Conservation (phyloP, 1,140 invertebrate genomes). For the Galleria mellonella region DNA sequence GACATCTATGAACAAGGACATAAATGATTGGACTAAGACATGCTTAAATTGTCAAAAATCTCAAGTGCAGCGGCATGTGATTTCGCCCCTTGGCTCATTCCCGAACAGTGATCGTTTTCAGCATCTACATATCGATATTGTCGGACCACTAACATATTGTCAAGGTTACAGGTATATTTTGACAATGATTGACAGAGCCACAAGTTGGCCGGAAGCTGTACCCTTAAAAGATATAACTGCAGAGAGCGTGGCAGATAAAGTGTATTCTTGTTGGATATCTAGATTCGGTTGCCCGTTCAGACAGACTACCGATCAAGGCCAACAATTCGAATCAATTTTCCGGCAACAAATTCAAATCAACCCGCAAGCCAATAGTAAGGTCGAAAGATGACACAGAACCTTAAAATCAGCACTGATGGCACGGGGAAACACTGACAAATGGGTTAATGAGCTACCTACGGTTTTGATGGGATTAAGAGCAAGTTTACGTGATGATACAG, state of each 20-base stretch:
- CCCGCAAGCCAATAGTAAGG: slow-evolving; percentile 2
- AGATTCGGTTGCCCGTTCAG: slow-evolving; percentile 10
- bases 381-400: no score
- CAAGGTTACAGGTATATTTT: no score
- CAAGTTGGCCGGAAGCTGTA: no score
- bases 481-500: neutral
- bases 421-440: neutral
- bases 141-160: slow-evolving; percentile 43
- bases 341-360: slow-evolving; percentile 12
- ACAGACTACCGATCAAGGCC: slow-evolving; percentile 45
- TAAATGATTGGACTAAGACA: slow-evolving; percentile 25
- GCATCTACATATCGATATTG: slow-evolving; percentile 68
- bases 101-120: slow-evolving; percentile 33
- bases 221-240: neutral
- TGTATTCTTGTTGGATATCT: neutral
- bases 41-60: slow-evolving; percentile 25
- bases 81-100: slow-evolving; percentile 3
- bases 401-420: no score
- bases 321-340: slow-evolving; percentile 27
- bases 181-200: no score
- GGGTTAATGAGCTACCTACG: neutral
- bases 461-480: neutral
- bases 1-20: slow-evolving; percentile 31
- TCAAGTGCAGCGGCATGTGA: slow-evolving; percentile 1
- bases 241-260: neutral